phyloP scores from a whole-genome alignment of 2,888 invertebrate species.

The Pseudococcus jackbeardsleyi region DNA sequence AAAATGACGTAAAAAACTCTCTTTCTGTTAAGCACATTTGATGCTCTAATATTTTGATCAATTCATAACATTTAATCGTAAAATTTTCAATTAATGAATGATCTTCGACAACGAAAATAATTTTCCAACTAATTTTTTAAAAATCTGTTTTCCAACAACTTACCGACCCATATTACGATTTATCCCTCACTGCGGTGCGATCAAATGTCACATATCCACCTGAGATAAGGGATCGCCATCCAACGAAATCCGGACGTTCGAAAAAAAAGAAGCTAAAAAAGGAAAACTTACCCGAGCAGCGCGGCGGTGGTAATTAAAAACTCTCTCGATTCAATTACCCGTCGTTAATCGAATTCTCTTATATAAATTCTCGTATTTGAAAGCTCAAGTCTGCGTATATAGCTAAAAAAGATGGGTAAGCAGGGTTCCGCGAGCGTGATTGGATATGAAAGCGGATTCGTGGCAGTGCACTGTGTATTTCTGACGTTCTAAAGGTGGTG shows the following conservation, averaged over 20 bases:
- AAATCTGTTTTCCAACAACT: not conserved
- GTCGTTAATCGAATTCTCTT: slow-evolving; percentile 52
- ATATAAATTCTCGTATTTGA: slow-evolving; percentile 29
- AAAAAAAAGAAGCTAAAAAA: not conserved
- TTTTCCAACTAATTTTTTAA: not conserved
- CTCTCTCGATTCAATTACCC: slow-evolving; percentile 46
- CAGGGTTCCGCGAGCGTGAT: not conserved
- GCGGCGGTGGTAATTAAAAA: slow-evolving; percentile 36
- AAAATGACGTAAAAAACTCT: too few relatives aligned
- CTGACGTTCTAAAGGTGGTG: not conserved
- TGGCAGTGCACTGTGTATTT: not conserved
- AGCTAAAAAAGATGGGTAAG: not conserved
- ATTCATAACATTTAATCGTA: not conserved
- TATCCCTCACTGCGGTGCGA: not conserved
- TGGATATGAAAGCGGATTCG: not conserved
- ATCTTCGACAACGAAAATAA: not conserved
- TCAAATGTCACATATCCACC: not conserved
- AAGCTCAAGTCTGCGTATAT: not conserved
- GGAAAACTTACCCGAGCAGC: not conserved
- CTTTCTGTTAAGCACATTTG: too few relatives aligned
- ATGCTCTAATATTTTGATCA: too few relatives aligned
- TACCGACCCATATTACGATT: not conserved
- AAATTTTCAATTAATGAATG: not conserved
- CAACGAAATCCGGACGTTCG: not conserved
- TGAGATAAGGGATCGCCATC: not conserved